Percentiles rank a stretch among this genome's conserved stretches.
phyloP scores from a whole-genome alignment of 2,113 vertebrate genomes.

The Cranoglanis bouderius region DNA sequence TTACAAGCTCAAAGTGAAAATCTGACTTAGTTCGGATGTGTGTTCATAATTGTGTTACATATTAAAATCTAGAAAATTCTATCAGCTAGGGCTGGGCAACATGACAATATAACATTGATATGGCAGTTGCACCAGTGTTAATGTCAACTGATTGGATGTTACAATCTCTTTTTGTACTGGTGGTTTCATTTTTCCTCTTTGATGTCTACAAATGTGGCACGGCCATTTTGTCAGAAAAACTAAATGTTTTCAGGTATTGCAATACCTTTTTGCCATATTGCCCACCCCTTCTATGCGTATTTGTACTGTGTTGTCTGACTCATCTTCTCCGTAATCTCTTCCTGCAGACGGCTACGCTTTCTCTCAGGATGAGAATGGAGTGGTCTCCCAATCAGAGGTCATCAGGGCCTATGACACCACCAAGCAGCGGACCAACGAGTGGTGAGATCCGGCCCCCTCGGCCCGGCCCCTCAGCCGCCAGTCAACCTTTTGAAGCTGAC shows the following conservation, averaged over 20 bases:
- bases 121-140: not conserved
- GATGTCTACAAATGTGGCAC: not conserved
- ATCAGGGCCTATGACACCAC: conserved; percentile 97
- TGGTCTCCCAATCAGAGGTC: conserved; percentile 97
- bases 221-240: not conserved
- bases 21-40: not conserved
- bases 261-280: not conserved
- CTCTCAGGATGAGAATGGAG: conserved; percentile 98
- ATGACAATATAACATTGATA: not conserved
- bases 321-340: not conserved
- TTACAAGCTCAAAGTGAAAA: not conserved
- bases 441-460: conserved; percentile 75
- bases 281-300: not conserved
- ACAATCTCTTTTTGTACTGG: not conserved
- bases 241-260: not conserved
- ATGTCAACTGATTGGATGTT: not conserved
- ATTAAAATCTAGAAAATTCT: not conserved
- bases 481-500: conserved; percentile 55
- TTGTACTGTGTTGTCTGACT: not conserved
- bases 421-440: conserved; percentile 89
- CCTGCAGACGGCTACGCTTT: conserved; percentile 93
- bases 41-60: not conserved
- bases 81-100: not conserved
- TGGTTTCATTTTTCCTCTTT: not conserved
- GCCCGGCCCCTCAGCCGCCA: conserved; percentile 42